Conservation (phyloP, 2,113 vertebrate genomes). For the Gymnarchus niloticus region DNA sequence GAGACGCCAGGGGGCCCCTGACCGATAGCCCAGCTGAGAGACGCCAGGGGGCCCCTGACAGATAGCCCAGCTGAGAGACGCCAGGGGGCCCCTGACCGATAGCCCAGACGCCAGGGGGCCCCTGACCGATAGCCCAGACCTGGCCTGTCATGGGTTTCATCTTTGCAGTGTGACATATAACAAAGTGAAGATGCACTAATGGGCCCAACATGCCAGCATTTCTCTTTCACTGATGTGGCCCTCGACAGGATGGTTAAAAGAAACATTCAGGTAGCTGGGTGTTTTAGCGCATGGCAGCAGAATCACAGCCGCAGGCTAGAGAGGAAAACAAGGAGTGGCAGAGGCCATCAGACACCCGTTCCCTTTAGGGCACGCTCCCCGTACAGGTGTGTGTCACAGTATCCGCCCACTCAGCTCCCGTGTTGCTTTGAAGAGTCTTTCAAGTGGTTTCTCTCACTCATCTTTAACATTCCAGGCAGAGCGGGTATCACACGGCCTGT, state of each 20-base stretch:
- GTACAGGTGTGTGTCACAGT: neutral
- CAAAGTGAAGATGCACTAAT: no score
- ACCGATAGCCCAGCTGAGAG: neutral
- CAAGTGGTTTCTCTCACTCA: constrained; percentile 31
- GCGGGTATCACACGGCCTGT: constrained; percentile 31
- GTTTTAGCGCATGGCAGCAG: neutral
- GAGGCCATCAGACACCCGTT: neutral
- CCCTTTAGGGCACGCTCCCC: neutral
- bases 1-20: neutral
- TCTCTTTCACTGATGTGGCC: neutral
- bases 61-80: neutral
- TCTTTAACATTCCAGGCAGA: constrained; percentile 43
- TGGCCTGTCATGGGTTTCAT: neutral
- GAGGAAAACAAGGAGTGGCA: neutral
- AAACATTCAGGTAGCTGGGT: no score
- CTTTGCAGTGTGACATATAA: neutral
- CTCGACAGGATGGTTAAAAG: neutral
- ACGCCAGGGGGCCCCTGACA: neutral
- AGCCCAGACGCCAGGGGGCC: neutral
- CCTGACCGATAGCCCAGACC: neutral
- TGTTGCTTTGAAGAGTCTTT: constrained; percentile 32
- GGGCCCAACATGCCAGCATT: no score
- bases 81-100: neutral
- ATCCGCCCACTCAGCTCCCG: neutral
- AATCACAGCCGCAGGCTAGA: neutral